Evolutionary conservation across 2,113 vertebrate species (phyloP).

Genomic region (Thamnaconus septentrionalis): DNA sequence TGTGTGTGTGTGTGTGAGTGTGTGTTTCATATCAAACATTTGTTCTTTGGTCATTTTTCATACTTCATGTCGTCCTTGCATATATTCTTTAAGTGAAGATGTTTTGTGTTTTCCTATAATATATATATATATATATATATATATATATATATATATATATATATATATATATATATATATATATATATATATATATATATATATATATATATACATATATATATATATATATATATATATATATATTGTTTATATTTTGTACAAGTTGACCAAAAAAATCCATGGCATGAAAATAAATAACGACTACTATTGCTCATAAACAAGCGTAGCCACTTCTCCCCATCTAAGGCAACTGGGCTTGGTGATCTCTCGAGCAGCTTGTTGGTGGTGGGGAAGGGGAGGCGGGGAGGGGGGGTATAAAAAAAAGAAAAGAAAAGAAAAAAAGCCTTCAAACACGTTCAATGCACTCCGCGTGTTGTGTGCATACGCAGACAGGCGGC

Average conservation of each 20-base stretch:
- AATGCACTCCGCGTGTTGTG: constrained; percentile 18
- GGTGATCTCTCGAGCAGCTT: constrained; percentile 64
- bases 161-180: too few species aligned
- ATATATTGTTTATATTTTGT: constrained; percentile 16
- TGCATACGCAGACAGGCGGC: constrained; percentile 35
- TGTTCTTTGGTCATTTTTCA: constrained; percentile 81
- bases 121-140: too few species aligned
- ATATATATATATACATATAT: too few species aligned
- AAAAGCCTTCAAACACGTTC: too few species aligned
- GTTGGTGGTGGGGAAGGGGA: constrained; percentile 5
- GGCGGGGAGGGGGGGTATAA: constrained; percentile 49
- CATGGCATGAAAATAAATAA: constrained; percentile 73
- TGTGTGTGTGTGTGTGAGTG: constrained; percentile 9
- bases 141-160: too few species aligned
- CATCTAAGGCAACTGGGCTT: constrained; percentile 75
- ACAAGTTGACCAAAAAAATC: constrained; percentile 45
- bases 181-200: too few species aligned
- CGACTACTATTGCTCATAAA: constrained; percentile 65
- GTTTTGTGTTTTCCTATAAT: constrained; percentile 15
- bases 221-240: background rate
- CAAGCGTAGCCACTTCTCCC: constrained; percentile 59
- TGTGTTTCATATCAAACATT: constrained; percentile 69
- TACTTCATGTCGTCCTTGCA: constrained; percentile 72
- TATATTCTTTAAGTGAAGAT: constrained; percentile 63
- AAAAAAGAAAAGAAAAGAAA: background rate